Percentiles rank a stretch among this genome's conserved stretches.
These are phyloP conservation scores for Galemys pyrenaicus DNA, from an alignment of 2,113 vertebrate species.

Conservation along the genomic window DNA sequence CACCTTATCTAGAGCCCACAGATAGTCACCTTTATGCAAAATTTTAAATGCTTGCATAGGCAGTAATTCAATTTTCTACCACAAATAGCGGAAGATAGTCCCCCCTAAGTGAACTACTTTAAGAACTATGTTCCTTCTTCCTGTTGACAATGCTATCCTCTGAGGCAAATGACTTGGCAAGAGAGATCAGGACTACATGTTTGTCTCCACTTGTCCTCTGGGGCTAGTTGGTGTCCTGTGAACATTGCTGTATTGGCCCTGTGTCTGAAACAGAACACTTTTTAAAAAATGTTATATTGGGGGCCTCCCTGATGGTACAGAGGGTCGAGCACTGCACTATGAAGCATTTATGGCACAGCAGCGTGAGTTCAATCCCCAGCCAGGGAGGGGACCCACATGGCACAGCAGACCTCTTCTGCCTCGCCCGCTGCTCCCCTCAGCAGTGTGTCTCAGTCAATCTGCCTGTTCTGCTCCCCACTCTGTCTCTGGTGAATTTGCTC, in stretches of 20 bases:
- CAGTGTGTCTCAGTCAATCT: too few relatives aligned
- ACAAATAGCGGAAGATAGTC: neutral
- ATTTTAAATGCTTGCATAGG: neutral
- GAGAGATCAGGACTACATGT: neutral
- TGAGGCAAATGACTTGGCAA: neutral
- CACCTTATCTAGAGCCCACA: neutral
- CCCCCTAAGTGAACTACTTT: neutral
- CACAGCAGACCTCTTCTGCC: too few relatives aligned
- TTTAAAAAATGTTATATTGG: neutral
- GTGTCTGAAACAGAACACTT: neutral
- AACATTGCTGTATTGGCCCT: neutral
- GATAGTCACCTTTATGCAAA: neutral
- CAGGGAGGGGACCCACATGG: too few relatives aligned
- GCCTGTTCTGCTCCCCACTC: too few relatives aligned
- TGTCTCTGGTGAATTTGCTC: too few relatives aligned
- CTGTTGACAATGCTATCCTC: neutral
- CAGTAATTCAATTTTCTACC: too few relatives aligned
- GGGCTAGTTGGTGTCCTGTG: neutral
- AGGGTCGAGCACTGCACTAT: too few relatives aligned
- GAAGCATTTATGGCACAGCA: too few relatives aligned
- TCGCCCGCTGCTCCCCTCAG: too few relatives aligned
- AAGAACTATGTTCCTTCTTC: neutral
- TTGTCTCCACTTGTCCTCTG: neutral
- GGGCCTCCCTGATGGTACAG: too few relatives aligned
- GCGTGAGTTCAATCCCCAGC: too few relatives aligned